phyloP scores from a whole-genome alignment of 2,888 invertebrate species.

The Neoascia interrupta region DNA sequence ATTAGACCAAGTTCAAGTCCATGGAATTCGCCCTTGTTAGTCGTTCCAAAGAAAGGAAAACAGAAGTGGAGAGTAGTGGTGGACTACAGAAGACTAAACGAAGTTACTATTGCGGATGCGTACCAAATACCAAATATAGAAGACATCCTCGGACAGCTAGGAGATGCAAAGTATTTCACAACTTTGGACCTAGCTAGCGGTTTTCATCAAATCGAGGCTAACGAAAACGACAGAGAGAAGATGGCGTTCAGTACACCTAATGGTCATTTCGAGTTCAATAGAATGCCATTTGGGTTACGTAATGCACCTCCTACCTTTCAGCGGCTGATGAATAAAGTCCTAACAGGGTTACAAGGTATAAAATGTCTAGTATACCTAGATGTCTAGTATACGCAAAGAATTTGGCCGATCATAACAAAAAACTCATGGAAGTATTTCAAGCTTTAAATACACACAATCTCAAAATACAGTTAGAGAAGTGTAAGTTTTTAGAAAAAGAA shows the following conservation, averaged over 20 bases:
- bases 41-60: not conserved
- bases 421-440: not conserved
- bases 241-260: slow-evolving; percentile 39
- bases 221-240: slow-evolving; percentile 24
- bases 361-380: slow-evolving; percentile 3
- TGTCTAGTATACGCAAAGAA: not conserved
- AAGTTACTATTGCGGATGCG: slow-evolving; percentile 3
- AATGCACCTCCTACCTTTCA: slow-evolving; percentile 73
- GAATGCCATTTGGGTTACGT: slow-evolving; percentile 25
- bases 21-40: not conserved
- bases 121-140: slow-evolving; percentile 22
- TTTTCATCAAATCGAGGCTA: slow-evolving; percentile 43
- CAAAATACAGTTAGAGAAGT: no score
- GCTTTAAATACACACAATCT: no score
- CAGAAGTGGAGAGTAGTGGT: slow-evolving; percentile 11
- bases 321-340: slow-evolving; percentile 74
- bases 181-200: no score
- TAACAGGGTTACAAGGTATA: not conserved
- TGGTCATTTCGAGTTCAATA: slow-evolving; percentile 15
- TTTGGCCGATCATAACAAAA: not conserved
- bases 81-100: slow-evolving; percentile 11
- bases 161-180: slow-evolving; percentile 26
- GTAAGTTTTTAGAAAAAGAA: no score
- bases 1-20: not conserved
- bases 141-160: slow-evolving; percentile 56